Base-by-base conservation (phyloP, 2,888 invertebrate species). In the Prosapia bicincta region DNA sequence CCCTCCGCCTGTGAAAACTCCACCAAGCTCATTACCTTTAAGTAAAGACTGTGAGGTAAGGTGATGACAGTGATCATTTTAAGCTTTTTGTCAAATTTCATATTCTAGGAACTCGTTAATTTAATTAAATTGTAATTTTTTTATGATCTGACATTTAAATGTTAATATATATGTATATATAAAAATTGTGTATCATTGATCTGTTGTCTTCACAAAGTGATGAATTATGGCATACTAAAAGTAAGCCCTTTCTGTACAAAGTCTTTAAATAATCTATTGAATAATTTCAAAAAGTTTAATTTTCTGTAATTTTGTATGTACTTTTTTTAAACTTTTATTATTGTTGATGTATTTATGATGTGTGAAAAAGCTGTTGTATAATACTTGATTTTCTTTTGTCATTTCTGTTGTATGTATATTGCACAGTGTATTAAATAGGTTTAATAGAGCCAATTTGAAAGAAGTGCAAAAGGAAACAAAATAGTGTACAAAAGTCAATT, bases 41-140 rank as follows among this genome's bases (percentile, higher is more conserved):
- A 92, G 90, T 85, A 92, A 93, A 89, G 93, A 93, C 88, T 93
- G 93, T 87, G 93, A 93, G 89, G 93, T 93, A 89, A 94, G 94
- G 90, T 94, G 93, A 94, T 93, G 92, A 86, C 84, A 84, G 83
- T 84, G 84, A 84, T 71, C 30, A 69, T 69, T 73, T 70, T 71
- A 71, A 78, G 72, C 75, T 38, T 15, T 38, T 15, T 15, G 13
- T 38, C 38, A 38, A 38, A 38, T 38, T 38, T 38, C 38, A 7
- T 38, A 38, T 38, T 9, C 38, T 54, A 54, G 20, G 54, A 5
- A 54, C n/a, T 54, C 20, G 20, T 54, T 54, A 68, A 69, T 70
- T 38, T 70, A 26, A 67, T 30, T 75, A 72, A 71, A 28, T 78
- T 77, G 75, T 72, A 69, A 76, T 75, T 67, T 79, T 78, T 78